These are phyloP conservation scores for Drosophila neocordata DNA, from an alignment of 1,140 invertebrate species.

Conservation along the genomic window DNA sequence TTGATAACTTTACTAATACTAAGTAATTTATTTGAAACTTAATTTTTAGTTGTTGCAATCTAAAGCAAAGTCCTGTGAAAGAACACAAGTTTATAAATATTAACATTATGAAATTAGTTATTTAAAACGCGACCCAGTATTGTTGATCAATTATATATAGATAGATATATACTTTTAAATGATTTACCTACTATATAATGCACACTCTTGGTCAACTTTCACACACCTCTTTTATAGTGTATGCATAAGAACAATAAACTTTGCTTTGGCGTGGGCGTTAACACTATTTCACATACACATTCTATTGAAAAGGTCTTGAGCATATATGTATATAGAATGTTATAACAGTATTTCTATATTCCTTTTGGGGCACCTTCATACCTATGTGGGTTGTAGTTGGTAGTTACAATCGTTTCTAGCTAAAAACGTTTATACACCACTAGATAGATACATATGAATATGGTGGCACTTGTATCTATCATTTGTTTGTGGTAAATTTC, in stretches of 20 bases:
- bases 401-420: constrained; percentile 63
- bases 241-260: neutral
- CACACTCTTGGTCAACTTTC: neutral
- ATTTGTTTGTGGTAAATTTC: constrained; percentile 63
- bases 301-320: neutral
- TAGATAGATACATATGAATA: constrained; percentile 41
- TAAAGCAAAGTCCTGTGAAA: no score
- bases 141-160: no score
- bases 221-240: neutral
- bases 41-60: no score
- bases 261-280: constrained; percentile 1
- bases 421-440: constrained; percentile 33
- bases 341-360: constrained; percentile 4
- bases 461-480: constrained; percentile 72
- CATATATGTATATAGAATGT: neutral
- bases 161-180: no score
- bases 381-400: neutral
- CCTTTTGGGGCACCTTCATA: neutral
- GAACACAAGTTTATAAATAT: no score
- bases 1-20: no score
- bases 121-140: no score
- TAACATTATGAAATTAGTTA: no score
- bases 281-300: constrained; percentile 1
- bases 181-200: neutral
- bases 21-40: no score